Conservation (phyloP, 2,888 invertebrate species). For the Frankliniella fusca region DNA sequence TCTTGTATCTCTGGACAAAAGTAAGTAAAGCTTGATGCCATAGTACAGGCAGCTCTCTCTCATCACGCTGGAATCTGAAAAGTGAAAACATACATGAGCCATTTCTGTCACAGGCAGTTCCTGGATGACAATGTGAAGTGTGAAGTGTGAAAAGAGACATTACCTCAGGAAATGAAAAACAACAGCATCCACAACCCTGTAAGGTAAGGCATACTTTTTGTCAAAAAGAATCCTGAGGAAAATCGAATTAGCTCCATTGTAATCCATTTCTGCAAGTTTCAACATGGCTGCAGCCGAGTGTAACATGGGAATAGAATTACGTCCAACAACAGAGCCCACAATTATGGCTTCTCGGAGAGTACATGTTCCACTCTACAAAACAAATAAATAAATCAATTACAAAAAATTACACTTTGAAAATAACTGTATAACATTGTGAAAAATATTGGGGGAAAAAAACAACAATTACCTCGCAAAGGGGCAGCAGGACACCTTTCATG, state of each 20-base stretch:
- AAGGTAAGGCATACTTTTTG: slow-evolving; percentile 96
- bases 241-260: slow-evolving; percentile 92
- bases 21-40: slow-evolving; percentile 96
- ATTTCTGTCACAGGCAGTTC: not conserved
- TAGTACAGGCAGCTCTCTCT: slow-evolving; percentile 81
- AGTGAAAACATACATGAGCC: slow-evolving; percentile 28
- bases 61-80: slow-evolving; percentile 75
- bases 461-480: slow-evolving; percentile 55
- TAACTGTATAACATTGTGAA: not conserved
- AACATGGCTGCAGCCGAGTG: slow-evolving; percentile 94
- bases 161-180: slow-evolving; percentile 91
- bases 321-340: slow-evolving; percentile 83
- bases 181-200: slow-evolving; percentile 88
- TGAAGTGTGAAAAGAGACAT: slow-evolving; percentile 30
- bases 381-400: not conserved
- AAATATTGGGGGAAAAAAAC: slow-evolving; percentile 36
- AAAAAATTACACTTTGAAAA: not conserved
- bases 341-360: slow-evolving; percentile 94
- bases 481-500: slow-evolving; percentile 80
- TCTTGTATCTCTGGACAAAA: slow-evolving; percentile 92
- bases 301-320: slow-evolving; percentile 87
- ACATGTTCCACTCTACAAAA: slow-evolving; percentile 79
- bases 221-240: slow-evolving; percentile 90
- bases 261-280: slow-evolving; percentile 96
- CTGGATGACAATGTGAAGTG: slow-evolving; percentile 19